Evolutionary conservation across 2,113 vertebrate genomes (phyloP).

Genomic region (Urocolius indicus): DNA sequence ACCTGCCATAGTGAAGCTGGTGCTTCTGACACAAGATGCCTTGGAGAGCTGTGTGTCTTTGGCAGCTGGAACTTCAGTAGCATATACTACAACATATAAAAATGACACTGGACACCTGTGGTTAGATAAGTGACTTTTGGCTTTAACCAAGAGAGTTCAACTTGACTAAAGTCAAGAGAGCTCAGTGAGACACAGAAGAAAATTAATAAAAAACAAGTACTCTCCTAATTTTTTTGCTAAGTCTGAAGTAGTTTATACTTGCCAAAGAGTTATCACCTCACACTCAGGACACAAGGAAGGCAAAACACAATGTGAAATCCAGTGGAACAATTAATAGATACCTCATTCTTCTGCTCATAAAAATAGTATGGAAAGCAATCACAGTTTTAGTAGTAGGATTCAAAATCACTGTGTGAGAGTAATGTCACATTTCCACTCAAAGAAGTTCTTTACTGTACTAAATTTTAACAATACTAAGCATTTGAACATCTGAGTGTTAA

Average conservation of each 20-base stretch:
- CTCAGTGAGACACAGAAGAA: not conserved
- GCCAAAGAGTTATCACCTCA: not conserved
- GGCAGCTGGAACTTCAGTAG: not conserved
- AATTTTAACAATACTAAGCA: too few relatives aligned
- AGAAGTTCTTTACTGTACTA: not conserved
- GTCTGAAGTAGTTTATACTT: not conserved
- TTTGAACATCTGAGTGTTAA: not conserved
- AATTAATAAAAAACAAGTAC: not conserved
- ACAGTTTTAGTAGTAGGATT: not conserved
- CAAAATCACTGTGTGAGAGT: not conserved
- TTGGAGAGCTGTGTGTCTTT: not conserved
- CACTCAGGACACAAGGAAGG: not conserved
- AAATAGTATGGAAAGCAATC: not conserved
- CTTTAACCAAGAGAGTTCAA: not conserved
- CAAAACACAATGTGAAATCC: not conserved
- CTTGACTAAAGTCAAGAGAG: not conserved
- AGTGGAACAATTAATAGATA: not conserved
- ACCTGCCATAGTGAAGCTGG: accelerated
- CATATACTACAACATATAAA: not conserved
- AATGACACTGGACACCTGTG: not conserved
- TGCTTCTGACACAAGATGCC: not conserved
- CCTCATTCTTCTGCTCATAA: not conserved
- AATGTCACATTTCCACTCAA: not conserved
- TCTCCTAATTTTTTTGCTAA: not conserved
- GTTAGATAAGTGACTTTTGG: not conserved